Percentiles rank a stretch among this genome's conserved stretches.
These are phyloP conservation scores for Aythya baeri DNA, from an alignment of 2,113 vertebrate genomes.

Conservation along the genomic window DNA sequence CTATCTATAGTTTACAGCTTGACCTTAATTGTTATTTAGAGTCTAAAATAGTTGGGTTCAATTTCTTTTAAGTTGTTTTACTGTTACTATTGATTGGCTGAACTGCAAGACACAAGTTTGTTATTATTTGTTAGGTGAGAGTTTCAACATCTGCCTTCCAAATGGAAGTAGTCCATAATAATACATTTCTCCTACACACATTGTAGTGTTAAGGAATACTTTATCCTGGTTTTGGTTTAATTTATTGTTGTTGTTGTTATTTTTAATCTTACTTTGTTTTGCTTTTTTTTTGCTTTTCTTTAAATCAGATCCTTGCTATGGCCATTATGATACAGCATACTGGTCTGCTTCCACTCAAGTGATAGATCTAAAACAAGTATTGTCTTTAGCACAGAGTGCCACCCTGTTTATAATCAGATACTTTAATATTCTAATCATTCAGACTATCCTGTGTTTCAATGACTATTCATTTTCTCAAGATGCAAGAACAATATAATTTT, in stretches of 20 bases:
- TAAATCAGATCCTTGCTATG: neutral
- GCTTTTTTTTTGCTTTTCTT: neutral
- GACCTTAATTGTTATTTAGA: neutral
- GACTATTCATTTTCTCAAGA: neutral
- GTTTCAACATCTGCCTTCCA: constrained; percentile 33
- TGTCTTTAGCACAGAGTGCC: neutral
- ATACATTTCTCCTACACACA: neutral
- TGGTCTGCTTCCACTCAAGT: neutral
- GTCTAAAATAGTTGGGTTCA: neutral
- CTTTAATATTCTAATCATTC: neutral
- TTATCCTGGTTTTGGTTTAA: neutral
- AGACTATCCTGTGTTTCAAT: neutral
- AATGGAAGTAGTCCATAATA: neutral
- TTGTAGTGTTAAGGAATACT: neutral
- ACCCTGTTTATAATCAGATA: neutral
- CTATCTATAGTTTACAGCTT: neutral
- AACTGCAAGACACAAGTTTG: neutral
- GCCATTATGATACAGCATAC: neutral
- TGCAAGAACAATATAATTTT: neutral
- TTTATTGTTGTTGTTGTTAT: neutral
- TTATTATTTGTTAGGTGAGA: constrained; percentile 11
- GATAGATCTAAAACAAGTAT: neutral
- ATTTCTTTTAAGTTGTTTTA: neutral
- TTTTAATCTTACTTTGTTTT: neutral
- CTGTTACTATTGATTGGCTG: neutral